These are phyloP conservation scores for Margarornis squamiger DNA, from an alignment of 2,797 vertebrate species.

Conservation along the genomic window DNA sequence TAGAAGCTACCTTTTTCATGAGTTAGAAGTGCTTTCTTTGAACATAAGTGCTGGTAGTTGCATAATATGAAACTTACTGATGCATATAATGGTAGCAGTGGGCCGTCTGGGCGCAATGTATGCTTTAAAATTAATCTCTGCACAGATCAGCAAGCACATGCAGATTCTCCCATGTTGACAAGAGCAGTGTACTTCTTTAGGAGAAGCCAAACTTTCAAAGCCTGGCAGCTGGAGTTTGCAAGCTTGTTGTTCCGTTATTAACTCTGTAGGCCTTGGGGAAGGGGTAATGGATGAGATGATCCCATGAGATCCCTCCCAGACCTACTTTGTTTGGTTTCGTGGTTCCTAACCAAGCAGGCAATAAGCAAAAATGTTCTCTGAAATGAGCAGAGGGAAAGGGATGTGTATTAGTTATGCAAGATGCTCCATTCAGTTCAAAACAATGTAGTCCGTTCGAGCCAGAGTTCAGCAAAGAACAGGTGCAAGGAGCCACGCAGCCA, in stretches of 20 bases:
- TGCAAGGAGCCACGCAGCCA: background rate
- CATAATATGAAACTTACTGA: slow-evolving; percentile 46
- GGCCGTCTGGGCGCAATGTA: background rate
- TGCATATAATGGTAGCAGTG: slow-evolving; percentile 43
- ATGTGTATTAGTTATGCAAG: background rate
- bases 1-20: background rate
- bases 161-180: slow-evolving; percentile 22
- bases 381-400: background rate
- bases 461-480: background rate
- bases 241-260: slow-evolving; percentile 17
- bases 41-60: slow-evolving; percentile 31
- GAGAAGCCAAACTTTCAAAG: slow-evolving; percentile 17
- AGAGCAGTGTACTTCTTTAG: background rate
- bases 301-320: background rate
- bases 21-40: background rate
- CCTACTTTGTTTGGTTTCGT: slow-evolving; percentile 39
- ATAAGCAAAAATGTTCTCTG: slow-evolving; percentile 9
- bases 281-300: slow-evolving; percentile 15
- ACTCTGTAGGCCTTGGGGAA: slow-evolving; percentile 14
- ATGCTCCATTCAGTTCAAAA: background rate
- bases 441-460: background rate
- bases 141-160: slow-evolving; percentile 40
- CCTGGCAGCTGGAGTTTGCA: slow-evolving; percentile 31
- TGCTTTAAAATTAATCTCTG: slow-evolving; percentile 28
- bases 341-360: slow-evolving; percentile 10